phyloP scores from a whole-genome alignment of 2,113 vertebrate species.

The Tor tambroides region DNA sequence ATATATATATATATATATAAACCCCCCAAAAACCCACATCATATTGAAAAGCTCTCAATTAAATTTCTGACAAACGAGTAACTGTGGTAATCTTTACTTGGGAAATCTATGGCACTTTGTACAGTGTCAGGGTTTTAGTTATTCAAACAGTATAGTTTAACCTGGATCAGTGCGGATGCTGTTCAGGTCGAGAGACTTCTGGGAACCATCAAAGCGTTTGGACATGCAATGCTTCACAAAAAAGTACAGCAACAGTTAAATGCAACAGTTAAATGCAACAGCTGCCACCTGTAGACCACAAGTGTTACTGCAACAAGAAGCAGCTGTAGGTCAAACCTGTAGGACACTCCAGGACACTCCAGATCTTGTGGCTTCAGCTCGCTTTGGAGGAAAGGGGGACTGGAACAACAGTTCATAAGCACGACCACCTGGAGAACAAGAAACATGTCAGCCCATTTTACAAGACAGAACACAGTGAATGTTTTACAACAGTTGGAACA shows the following conservation, averaged over 20 bases:
- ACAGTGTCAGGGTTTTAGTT: background rate
- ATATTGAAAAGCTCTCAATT: background rate
- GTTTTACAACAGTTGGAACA: background rate
- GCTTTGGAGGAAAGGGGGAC: constrained; percentile 66
- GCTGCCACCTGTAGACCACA: background rate
- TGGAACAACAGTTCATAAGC: constrained; percentile 66
- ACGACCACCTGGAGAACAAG: constrained; percentile 70
- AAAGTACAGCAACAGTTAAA: background rate
- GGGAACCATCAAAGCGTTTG: constrained; percentile 85
- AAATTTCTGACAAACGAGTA: background rate
- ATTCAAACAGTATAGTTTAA: constrained; percentile 54
- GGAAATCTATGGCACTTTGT: background rate
- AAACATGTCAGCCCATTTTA: background rate
- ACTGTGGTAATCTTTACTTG: background rate
- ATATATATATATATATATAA: too few species aligned
- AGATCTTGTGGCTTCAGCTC: constrained; percentile 76
- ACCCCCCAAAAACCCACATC: too few species aligned
- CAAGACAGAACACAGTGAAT: background rate
- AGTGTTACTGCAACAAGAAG: background rate
- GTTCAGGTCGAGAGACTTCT: constrained; percentile 85
- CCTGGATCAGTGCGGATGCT: constrained; percentile 85
- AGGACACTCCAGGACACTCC: too few species aligned
- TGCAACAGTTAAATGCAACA: constrained; percentile 7
- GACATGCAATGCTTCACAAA: constrained; percentile 84
- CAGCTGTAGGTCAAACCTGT: constrained; percentile 62